A percentile compares a stretch with the other conserved stretches of the same genome.
These are phyloP conservation scores for Diarsia mendica DNA, from an alignment of 2,888 invertebrate genomes.

Conservation along the genomic window DNA sequence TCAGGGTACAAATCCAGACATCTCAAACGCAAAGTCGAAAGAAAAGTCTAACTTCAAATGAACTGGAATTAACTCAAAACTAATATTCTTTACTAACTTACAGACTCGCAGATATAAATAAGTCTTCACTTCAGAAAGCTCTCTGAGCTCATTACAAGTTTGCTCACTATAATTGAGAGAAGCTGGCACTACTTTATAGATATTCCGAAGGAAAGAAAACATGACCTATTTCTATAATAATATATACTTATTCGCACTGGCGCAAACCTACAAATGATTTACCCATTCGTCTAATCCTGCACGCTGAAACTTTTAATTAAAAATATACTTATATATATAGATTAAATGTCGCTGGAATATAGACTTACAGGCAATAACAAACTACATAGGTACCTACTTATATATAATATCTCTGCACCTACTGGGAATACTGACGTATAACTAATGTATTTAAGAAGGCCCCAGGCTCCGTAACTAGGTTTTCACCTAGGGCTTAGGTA, in stretches of 20 bases:
- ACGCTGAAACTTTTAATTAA: not conserved
- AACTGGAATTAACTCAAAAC: slow-evolving; percentile 6
- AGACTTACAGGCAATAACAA: not conserved
- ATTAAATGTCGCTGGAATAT: not conserved
- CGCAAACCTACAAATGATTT: not conserved
- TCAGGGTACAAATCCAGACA: not conserved
- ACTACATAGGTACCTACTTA: too few relatives aligned
- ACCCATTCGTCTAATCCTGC: not conserved
- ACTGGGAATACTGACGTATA: too few relatives aligned
- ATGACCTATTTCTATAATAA: too few relatives aligned
- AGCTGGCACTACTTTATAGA: not conserved
- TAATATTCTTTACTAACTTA: not conserved
- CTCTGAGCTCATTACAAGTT: slow-evolving; percentile 29
- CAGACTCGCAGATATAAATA: not conserved
- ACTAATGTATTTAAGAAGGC: too few relatives aligned
- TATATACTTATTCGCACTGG: not conserved
- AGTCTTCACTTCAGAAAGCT: slow-evolving; percentile 9
- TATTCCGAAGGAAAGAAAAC: not conserved
- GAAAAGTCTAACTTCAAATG: slow-evolving; percentile 20
- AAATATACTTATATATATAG: too few relatives aligned
- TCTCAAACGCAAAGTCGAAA: not conserved
- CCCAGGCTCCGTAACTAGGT: too few relatives aligned
- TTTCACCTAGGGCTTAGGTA: too few relatives aligned
- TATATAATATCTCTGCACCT: too few relatives aligned
- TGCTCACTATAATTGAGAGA: not conserved